Conservation (phyloP, 35 echinoderm and acorn worm species). For the Patiria miniata region DNA sequence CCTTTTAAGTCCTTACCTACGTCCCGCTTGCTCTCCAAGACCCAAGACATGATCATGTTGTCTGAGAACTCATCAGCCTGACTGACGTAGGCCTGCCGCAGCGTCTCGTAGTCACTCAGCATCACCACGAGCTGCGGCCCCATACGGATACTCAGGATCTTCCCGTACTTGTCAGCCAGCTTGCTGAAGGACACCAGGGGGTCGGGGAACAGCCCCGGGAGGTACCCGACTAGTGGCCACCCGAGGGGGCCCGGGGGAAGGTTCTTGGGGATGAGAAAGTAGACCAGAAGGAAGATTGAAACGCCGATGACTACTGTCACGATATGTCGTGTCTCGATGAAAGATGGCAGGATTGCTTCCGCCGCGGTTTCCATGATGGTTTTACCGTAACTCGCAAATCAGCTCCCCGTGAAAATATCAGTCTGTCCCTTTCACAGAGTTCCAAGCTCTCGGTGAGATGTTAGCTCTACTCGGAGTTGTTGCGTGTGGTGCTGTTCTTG, state of each 20-base stretch:
- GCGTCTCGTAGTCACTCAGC: slow-evolving; percentile 15
- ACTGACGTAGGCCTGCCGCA: not conserved
- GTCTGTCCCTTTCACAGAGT: too few relatives aligned
- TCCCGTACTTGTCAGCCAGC: slow-evolving; percentile 30
- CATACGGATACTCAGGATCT: slow-evolving; percentile 19
- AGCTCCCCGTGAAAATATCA: too few relatives aligned
- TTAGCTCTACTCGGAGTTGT: too few relatives aligned
- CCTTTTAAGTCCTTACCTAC: slow-evolving; percentile 10
- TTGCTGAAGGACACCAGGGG: slow-evolving; percentile 33
- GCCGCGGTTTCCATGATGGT: not conserved
- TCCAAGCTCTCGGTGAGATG: too few relatives aligned
- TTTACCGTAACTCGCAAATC: too few relatives aligned
- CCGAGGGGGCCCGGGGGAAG: slow-evolving; percentile 36
- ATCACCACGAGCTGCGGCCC: slow-evolving; percentile 22
- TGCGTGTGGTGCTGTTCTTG: too few relatives aligned
- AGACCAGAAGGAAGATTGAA: not conserved
- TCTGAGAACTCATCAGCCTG: slow-evolving; percentile 29
- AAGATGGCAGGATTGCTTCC: not conserved
- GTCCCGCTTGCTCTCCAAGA: slow-evolving; percentile 5
- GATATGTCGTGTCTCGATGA: not conserved
- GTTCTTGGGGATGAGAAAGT: not conserved
- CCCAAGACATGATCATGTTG: slow-evolving; percentile 29
- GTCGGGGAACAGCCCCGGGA: not conserved
- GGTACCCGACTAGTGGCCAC: slow-evolving; percentile 36
- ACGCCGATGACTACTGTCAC: not conserved